These are phyloP conservation scores for Lacerta bilineata DNA, from an alignment of 2,797 vertebrate species.

Conservation along the genomic window DNA sequence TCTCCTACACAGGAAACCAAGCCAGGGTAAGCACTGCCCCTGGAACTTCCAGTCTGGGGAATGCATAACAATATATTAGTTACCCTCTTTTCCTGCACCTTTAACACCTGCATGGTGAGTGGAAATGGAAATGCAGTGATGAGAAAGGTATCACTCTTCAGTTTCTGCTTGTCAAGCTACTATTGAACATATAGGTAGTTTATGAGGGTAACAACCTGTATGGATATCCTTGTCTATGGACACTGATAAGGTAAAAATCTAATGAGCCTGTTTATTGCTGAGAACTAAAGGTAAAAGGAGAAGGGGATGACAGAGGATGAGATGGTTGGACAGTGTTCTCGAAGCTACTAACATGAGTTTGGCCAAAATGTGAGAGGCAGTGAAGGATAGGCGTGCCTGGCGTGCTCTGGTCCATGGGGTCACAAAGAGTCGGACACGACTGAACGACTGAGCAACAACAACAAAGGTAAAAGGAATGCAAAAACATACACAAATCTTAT, in stretches of 20 bases:
- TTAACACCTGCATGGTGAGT: neutral
- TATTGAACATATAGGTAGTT: neutral
- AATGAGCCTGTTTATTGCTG: neutral
- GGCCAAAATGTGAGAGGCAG: too few relatives aligned
- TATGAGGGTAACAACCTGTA: neutral
- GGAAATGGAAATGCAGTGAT: neutral
- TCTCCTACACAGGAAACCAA: neutral
- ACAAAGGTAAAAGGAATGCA: neutral
- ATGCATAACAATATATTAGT: neutral
- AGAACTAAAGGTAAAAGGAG: neutral
- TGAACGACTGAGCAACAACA: too few relatives aligned
- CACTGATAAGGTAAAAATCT: neutral
- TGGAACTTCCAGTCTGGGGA: neutral
- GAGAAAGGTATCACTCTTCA: neutral
- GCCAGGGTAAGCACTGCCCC: neutral
- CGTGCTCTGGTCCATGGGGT: too few relatives aligned
- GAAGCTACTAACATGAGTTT: too few relatives aligned
- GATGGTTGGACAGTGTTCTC: too few relatives aligned
- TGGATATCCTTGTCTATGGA: neutral
- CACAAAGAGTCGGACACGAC: too few relatives aligned
- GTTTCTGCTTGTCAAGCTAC: neutral
- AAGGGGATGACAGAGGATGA: too few relatives aligned
- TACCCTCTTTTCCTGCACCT: neutral
- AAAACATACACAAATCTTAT: neutral
- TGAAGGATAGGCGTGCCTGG: too few relatives aligned